phyloP scores from a whole-genome alignment of 2,113 vertebrate genomes.

The Atlantisia rogersi region DNA sequence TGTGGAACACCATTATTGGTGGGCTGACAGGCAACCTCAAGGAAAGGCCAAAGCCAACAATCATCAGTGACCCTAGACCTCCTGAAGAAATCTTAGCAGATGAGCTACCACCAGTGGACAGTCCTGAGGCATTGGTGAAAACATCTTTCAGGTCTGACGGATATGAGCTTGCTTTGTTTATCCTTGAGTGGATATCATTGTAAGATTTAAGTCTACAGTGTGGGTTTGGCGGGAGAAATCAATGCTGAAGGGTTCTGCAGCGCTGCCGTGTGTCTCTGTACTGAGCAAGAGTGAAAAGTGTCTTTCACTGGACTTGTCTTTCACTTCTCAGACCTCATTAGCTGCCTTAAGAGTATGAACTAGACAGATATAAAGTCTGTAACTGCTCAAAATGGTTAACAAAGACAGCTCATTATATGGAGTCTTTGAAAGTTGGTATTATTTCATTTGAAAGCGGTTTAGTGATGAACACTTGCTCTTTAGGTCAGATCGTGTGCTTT shows the following conservation, averaged over 20 bases:
- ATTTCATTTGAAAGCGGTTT: not conserved
- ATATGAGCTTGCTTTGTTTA: not conserved
- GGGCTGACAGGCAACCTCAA: constrained; percentile 85
- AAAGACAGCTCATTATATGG: not conserved
- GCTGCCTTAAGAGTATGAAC: not conserved
- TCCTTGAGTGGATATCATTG: not conserved
- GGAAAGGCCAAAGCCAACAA: constrained; percentile 78
- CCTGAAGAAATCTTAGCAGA: constrained; percentile 93
- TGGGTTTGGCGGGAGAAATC: not conserved
- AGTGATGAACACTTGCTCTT: not conserved
- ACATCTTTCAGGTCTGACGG: constrained; percentile 91
- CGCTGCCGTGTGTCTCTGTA: not conserved
- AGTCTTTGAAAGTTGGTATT: not conserved
- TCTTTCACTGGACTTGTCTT: not conserved
- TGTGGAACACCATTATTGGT: constrained; percentile 88
- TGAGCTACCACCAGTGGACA: constrained; percentile 84
- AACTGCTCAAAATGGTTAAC: not conserved
- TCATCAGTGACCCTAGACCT: constrained; percentile 80
- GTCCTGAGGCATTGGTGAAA: constrained; percentile 89
- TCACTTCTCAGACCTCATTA: not conserved
- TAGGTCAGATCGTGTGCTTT: not conserved
- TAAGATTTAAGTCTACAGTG: not conserved
- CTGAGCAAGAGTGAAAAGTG: not conserved
- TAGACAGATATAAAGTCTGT: not conserved
- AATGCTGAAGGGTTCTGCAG: not conserved